Evolutionary conservation across 2,888 invertebrate genomes (phyloP), one percentile per base, ranked within the genome.

Genomic region (Drosophila rellima): DNA sequence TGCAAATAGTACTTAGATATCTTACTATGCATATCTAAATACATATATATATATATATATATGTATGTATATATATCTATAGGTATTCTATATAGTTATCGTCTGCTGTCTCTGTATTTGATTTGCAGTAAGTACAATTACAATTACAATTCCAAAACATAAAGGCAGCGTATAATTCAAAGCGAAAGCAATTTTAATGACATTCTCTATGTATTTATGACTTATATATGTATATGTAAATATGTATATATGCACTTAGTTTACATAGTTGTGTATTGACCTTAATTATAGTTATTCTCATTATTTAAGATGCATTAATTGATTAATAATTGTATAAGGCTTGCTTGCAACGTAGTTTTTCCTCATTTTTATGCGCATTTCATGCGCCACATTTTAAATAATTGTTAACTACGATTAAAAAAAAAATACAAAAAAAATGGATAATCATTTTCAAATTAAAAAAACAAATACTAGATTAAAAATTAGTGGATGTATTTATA

Each of bases 241-340:
- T 42, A 45, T 56, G 20, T 57, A 13, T 44, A 59, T 54, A 59
- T 54, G 51, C 50, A 35, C 47, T 66, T 66, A 66, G 39, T 48
- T 44, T 26, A 18, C 31, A 54, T 70, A 72, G 45, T 50, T 67
- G 40, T 52, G 39, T 69, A 66, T 62, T n/a, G 47, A 61, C 40
- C 40, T 57, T 74, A 77, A 45, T 50, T 31, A 61, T 71, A 37
- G 39, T 39, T 18, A 20, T 35, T 39, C 10, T 31, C 45, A 35
- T 35, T 61, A 44, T 55, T 13, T 59, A 56, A 55, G 29, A 39
- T 66, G 73, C 64, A 18, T 68, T 74, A 70, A 74, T 81, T 70
- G 74, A 68, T 70, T 79, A 82, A 78, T 82, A 78, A 74, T 78
- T 74, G 66, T 80, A 74, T 81, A 80, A 80, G 81, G 78, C 78